These are phyloP conservation scores for Patella ulyssiponensis DNA, from an alignment of 2,888 invertebrate genomes.

Conservation along the genomic window DNA sequence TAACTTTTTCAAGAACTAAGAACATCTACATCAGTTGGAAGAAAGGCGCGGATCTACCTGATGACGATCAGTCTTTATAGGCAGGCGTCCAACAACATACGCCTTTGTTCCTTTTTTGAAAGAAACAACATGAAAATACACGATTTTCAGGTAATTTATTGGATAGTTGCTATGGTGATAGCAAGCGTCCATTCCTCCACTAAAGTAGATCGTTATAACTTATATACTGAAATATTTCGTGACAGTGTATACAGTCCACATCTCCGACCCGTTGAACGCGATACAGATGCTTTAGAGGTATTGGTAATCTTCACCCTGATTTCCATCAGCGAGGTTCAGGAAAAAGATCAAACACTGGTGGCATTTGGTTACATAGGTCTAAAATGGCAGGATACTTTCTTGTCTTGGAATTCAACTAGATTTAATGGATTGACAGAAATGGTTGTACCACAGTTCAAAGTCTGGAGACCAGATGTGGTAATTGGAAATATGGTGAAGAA, in stretches of 20 bases:
- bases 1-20: too few species aligned
- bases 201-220: too few species aligned
- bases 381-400: neutral
- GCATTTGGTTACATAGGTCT: neutral
- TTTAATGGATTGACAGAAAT: neutral
- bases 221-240: too few species aligned
- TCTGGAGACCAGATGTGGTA: neutral
- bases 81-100: too few species aligned
- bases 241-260: neutral
- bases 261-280: neutral
- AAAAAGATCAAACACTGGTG: neutral
- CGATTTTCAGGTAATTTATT: too few species aligned
- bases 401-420: neutral
- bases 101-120: too few species aligned
- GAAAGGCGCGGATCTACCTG: too few species aligned
- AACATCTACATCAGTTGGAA: too few species aligned
- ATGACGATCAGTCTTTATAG: too few species aligned
- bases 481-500: neutral
- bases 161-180: too few species aligned
- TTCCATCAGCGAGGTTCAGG: neutral
- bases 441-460: neutral
- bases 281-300: neutral
- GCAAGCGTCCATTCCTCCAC: too few species aligned
- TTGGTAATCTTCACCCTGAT: neutral
- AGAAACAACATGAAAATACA: too few species aligned